Evolutionary conservation across 2,797 vertebrate genomes (phyloP), one percentile per base, ranked within the genome.

Genomic region (Karalla daura): DNA sequence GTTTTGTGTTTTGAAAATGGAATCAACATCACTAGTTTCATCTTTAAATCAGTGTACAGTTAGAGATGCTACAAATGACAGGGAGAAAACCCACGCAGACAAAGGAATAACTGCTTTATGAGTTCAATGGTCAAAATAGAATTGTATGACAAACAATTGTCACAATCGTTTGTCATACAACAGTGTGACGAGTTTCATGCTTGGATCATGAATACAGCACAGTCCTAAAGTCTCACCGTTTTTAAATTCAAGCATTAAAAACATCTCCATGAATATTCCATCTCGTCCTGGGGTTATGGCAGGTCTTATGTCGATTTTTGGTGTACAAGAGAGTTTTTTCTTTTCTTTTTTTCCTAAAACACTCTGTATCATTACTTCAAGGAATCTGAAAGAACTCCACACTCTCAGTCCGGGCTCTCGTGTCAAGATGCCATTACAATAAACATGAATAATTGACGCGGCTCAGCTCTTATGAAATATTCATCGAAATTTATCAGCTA

Each of bases 381-480:
- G 23, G 7, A 70, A 18, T 25, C 17, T 53, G 41, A 5, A 47
- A 32, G 20, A 71, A 37, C 18, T 60, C 40, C 5, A 39, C 33
- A 49, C 20, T 23, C 52, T 51, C 17, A 24, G 54, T 70, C 47
- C n/a, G 21, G 21, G 45, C 18, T 44, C 67, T 72, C 2, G 27
- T 72, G 76, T 85, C 61, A 76, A 86, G 18, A 83, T 68, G 69
- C 72, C 58, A 65, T 75, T 70, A 74, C 54, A 66, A 49, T 87
- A 70, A 79, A 76, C 78, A 81, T 76, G 63, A 80, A 86, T 85
- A 83, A 87, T 77, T 83, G 70, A 85, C 45, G 63, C 37, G 74
- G 47, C 61, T 72, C 74, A 43, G 40, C 46, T 52, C 50, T 35
- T 28, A 79, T 88, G 18, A 90, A 89, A 80, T 70, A 84, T 81